A percentile compares a stretch with the other conserved stretches of the same genome.
phyloP scores from a whole-genome alignment of 2,113 vertebrate species.

The Poeciliopsis turrubarensis region DNA sequence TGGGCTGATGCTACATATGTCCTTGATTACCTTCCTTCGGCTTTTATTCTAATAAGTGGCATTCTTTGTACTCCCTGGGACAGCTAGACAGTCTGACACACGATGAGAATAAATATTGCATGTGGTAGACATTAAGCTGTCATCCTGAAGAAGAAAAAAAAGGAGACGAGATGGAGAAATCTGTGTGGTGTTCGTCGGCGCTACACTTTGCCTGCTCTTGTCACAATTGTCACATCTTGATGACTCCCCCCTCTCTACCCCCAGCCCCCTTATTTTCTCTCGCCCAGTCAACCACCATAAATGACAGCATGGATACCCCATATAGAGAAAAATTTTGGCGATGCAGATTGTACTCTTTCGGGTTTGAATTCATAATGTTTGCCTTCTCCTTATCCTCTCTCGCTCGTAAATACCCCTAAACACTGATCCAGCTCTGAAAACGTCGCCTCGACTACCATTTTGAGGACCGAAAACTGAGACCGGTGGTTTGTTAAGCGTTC shows the following conservation, averaged over 20 bases:
- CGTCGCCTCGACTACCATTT: slow-evolving; percentile 21
- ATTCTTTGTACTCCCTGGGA: slow-evolving; percentile 99
- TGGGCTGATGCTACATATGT: slow-evolving; percentile 99
- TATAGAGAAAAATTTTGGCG: slow-evolving; percentile 86
- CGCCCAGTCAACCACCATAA: slow-evolving; percentile 74
- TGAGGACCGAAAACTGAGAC: slow-evolving; percentile 18
- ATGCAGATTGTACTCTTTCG: slow-evolving; percentile 63
- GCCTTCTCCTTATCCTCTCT: not conserved
- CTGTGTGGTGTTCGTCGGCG: slow-evolving; percentile 90
- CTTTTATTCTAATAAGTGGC: slow-evolving; percentile 99
- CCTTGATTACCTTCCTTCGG: slow-evolving; percentile 99
- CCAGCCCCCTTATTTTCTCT: slow-evolving; percentile 73
- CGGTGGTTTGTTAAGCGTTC: slow-evolving; percentile 23
- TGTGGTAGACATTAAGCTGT: slow-evolving; percentile 99
- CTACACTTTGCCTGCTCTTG: slow-evolving; percentile 95
- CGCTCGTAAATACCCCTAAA: slow-evolving; percentile 21
- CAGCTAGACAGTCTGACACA: slow-evolving; percentile 99
- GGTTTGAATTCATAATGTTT: slow-evolving; percentile 78
- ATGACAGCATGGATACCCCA: slow-evolving; percentile 82
- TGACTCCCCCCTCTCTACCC: slow-evolving; percentile 72
- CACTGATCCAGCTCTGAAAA: slow-evolving; percentile 36
- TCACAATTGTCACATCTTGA: slow-evolving; percentile 97
- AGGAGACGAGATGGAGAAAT: slow-evolving; percentile 87
- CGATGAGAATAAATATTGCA: slow-evolving; percentile 99
- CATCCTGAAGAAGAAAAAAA: slow-evolving; percentile 82